Percentiles rank a stretch among this genome's conserved stretches.
Conservation (phyloP, 2,113 vertebrate genomes). For the Myiozetetes cayanensis region DNA sequence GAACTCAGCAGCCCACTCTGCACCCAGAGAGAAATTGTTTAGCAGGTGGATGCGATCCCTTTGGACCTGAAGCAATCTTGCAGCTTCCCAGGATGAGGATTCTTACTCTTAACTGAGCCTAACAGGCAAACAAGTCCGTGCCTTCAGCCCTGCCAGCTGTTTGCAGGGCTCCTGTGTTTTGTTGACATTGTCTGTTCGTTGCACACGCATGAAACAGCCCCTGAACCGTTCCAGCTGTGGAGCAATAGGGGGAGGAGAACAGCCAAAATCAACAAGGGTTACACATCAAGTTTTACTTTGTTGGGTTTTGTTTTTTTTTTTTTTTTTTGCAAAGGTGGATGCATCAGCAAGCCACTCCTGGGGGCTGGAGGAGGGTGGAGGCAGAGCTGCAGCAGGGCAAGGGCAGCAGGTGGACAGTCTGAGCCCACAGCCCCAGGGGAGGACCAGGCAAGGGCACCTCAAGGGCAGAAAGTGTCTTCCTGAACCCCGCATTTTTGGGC, state of each 20-base stretch:
- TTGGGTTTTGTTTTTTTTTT: not conserved
- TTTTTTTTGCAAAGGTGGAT: not conserved
- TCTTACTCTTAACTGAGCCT: not conserved
- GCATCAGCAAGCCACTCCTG: not conserved
- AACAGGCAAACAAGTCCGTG: not conserved
- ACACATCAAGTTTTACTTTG: not conserved
- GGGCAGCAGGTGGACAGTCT: accelerated
- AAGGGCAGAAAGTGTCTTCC: not conserved
- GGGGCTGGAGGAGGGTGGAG: not conserved
- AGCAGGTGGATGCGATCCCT: not conserved
- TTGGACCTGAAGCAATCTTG: not conserved
- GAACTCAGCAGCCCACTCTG: not conserved
- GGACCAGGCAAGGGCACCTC: not conserved
- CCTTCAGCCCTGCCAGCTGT: not conserved
- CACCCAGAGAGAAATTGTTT: not conserved
- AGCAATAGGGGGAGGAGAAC: constrained; percentile 41
- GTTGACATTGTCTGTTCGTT: not conserved
- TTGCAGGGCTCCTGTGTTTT: not conserved
- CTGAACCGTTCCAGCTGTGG: not conserved
- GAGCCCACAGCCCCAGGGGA: not conserved
- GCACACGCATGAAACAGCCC: not conserved
- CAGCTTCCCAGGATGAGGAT: not conserved
- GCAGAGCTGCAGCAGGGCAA: not conserved
- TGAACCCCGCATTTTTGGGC: not conserved
- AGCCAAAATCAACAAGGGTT: constrained; percentile 58